These are phyloP conservation scores for Donacobius atricapilla DNA, from an alignment of 2,113 vertebrate species.

Conservation along the genomic window DNA sequence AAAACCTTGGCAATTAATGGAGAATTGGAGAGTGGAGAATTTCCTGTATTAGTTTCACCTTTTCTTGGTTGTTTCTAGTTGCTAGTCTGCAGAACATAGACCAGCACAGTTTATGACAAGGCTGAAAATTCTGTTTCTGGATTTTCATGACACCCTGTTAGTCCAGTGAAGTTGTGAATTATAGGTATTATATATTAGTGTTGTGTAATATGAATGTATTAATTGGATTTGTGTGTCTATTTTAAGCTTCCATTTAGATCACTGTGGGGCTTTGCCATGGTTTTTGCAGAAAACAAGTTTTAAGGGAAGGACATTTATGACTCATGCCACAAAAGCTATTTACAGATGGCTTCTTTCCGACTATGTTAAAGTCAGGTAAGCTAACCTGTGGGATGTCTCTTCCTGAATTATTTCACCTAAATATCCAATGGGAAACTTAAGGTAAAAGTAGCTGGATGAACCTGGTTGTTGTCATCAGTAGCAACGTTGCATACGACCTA, in stretches of 20 bases:
- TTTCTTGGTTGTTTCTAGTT: background rate
- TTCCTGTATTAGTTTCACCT: background rate
- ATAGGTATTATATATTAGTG: no score
- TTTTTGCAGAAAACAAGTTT: constrained; percentile 99
- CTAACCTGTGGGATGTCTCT: background rate
- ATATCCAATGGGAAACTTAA: background rate
- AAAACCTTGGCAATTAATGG: background rate
- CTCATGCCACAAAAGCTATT: constrained; percentile 98
- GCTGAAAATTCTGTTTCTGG: background rate
- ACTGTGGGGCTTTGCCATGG: constrained; percentile 97
- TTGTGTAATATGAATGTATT: background rate
- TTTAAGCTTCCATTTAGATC: constrained; percentile 94
- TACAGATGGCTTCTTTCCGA: constrained; percentile 98
- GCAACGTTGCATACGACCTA: background rate
- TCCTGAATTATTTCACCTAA: background rate
- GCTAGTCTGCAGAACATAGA: background rate
- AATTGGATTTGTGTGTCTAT: background rate
- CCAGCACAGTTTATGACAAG: background rate
- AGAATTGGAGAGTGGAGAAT: background rate
- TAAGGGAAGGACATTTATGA: constrained; percentile 98
- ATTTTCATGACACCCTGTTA: background rate
- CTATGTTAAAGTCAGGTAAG: constrained; percentile 98
- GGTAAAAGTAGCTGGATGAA: background rate
- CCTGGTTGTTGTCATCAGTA: background rate
- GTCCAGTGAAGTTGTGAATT: background rate